Evolutionary conservation across 2,888 invertebrate genomes (phyloP), one percentile per base, ranked within the genome.

Genomic region (Priocnemis perturbator): DNA sequence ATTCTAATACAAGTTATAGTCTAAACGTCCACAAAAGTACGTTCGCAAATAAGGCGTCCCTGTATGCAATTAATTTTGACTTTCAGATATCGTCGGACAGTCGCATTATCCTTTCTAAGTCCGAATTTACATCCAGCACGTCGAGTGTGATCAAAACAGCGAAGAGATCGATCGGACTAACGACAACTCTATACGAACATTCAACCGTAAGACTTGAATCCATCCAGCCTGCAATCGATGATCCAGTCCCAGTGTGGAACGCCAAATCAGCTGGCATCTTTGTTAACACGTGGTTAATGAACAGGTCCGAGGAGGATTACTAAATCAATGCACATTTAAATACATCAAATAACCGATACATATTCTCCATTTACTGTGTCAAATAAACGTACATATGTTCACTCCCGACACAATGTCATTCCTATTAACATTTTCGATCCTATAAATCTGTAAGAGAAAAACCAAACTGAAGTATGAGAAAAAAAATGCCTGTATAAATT

Each of bases 71-170:
- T 26, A 3, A 5, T 26, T 26, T 26, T 26, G 2, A 19, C 50
- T 17, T 50, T 3, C 50, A 84, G 83, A 76, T 74, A 76, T 75
- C 77, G 19, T 81, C 83, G 14, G 64, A 63, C 3, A 81, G 77
- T 21, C 74, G 62, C 20, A 71, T 80, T 4, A 61, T 60, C n/a
- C 63, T 81, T n/a, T 50, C 69, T 0, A 60, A n/a, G 19, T 61
- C 70, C 15, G 74, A 71, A 23, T 80, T 82, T 20, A 45, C 64
- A 11, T 76, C 79, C 0, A 81, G 82, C 52, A 82, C 83, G 4
- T 65, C 74, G n/a, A 83, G 84, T 55, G 76, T 75, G 52, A 75
- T 77, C 11, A 74, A 81, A 7, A 50, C 71, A 14, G 69, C 47
- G 7, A 64, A 60, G 37, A 20, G 65, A 21, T 67, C 65, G 2